These are phyloP conservation scores for Aphidoletes aphidimyza DNA, from an alignment of 2,888 invertebrate species.

Conservation along the genomic window DNA sequence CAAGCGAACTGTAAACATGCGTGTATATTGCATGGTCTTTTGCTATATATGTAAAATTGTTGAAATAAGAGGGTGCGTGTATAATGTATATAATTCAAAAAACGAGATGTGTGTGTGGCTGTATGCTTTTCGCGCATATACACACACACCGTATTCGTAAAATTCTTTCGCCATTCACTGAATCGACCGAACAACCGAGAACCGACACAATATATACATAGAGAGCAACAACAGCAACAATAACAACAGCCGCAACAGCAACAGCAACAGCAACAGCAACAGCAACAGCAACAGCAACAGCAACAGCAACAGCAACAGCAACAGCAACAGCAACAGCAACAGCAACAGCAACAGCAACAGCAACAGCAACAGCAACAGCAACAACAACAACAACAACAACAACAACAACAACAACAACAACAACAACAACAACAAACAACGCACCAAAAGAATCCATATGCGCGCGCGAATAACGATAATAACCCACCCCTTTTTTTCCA, in stretches of 20 bases:
- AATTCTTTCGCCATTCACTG: conserved; percentile 33
- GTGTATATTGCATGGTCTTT: conserved; percentile 20
- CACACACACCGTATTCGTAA: too few species aligned
- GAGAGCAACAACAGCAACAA: not conserved
- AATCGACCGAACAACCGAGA: not conserved
- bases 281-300: too few species aligned
- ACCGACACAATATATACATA: not conserved
- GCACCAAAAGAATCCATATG: not conserved
- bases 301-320: not conserved
- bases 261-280: not conserved
- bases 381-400: not conserved
- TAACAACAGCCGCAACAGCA: not conserved
- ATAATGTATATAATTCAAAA: not conserved
- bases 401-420: too few species aligned
- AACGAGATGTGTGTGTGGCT: not conserved
- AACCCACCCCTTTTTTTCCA: conserved; percentile 41
- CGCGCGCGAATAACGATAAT: conserved; percentile 38
- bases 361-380: not conserved
- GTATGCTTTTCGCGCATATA: conserved; percentile 6
- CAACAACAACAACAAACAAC: not conserved
- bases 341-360: too few species aligned
- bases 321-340: not conserved
- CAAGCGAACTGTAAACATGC: conserved; percentile 40
- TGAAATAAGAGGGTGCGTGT: conserved; percentile 5
- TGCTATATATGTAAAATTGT: not conserved